These are phyloP conservation scores for Periophthalmus magnuspinnatus DNA, from an alignment of 2,797 vertebrate genomes.

Conservation along the genomic window DNA sequence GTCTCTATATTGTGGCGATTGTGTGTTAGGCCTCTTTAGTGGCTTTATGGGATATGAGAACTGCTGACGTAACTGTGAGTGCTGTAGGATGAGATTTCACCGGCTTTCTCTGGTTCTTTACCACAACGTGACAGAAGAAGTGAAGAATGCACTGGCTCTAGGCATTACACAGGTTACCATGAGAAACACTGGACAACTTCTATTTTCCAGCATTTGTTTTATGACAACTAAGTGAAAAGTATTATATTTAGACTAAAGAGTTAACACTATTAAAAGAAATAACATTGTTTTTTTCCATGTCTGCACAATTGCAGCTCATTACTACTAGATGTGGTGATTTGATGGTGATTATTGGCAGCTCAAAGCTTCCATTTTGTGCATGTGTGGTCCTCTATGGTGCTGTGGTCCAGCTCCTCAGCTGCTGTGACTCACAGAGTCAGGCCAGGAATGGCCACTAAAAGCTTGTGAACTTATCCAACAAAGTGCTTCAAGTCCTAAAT, in stretches of 20 bases:
- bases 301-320: conserved; percentile 38
- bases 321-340: conserved; percentile 66
- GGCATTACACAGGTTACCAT: conserved; percentile 62
- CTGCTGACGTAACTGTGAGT: conserved; percentile 71
- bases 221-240: conserved; percentile 43
- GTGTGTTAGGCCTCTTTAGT: conserved; percentile 69
- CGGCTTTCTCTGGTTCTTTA: conserved; percentile 65
- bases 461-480: conserved; percentile 63
- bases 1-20: conserved; percentile 68
- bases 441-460: conserved; percentile 26
- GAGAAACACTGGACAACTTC: conserved; percentile 55
- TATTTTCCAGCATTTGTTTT: conserved; percentile 41
- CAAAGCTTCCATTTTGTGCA: conserved; percentile 55
- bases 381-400: conserved; percentile 67
- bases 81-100: conserved; percentile 75
- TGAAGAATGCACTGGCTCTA: conserved; percentile 70
- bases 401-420: conserved; percentile 65
- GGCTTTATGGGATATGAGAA: conserved; percentile 76
- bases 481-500: conserved; percentile 52
- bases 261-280: background rate
- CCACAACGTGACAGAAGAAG: conserved; percentile 58
- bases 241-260: background rate
- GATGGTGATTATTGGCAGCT: conserved; percentile 60
- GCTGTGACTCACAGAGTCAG: conserved; percentile 61
- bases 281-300: background rate